phyloP scores from a whole-genome alignment of 1,140 invertebrate species.

The Ips nitidus region DNA sequence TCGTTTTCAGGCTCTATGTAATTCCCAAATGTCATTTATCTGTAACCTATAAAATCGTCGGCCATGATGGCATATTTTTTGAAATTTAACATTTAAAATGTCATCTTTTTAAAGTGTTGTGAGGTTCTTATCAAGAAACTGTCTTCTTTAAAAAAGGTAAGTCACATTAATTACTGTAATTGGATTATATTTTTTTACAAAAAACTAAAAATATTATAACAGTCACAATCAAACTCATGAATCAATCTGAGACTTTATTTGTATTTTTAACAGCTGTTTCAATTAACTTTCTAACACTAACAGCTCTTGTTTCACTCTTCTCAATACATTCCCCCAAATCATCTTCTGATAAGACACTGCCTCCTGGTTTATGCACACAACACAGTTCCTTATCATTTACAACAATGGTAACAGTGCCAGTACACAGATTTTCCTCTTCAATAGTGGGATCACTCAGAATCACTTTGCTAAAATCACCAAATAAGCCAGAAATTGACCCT shows the following conservation, averaged over 20 bases:
- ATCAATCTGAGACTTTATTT: neutral
- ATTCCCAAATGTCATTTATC: too few species aligned
- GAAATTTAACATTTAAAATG: too few species aligned
- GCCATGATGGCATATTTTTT: too few species aligned
- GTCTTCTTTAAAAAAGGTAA: too few species aligned
- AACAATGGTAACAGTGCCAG: slow-evolving; percentile 48
- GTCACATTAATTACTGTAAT: too few species aligned
- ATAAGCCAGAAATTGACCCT: slow-evolving; percentile 13
- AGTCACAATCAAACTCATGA: too few species aligned
- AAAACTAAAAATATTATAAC: too few species aligned
- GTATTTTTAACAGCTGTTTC: slow-evolving; percentile 36
- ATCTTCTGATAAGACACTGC: slow-evolving; percentile 46
- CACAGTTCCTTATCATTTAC: slow-evolving; percentile 48
- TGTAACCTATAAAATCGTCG: too few species aligned
- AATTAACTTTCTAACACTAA: slow-evolving; percentile 44
- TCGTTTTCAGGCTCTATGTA: too few species aligned
- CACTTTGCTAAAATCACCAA: slow-evolving; percentile 52
- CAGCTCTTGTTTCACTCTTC: slow-evolving; percentile 42
- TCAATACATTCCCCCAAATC: slow-evolving; percentile 48
- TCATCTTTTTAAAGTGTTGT: too few species aligned
- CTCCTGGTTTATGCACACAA: slow-evolving; percentile 52
- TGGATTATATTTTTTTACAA: too few species aligned
- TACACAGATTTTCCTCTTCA: slow-evolving; percentile 60
- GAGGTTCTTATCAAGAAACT: too few species aligned
- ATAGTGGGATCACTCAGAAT: slow-evolving; percentile 60